A percentile compares a stretch with the other conserved stretches of the same genome.
These are phyloP conservation scores for Poicephalus meyeri DNA, from an alignment of 2,113 vertebrate species.

Conservation along the genomic window DNA sequence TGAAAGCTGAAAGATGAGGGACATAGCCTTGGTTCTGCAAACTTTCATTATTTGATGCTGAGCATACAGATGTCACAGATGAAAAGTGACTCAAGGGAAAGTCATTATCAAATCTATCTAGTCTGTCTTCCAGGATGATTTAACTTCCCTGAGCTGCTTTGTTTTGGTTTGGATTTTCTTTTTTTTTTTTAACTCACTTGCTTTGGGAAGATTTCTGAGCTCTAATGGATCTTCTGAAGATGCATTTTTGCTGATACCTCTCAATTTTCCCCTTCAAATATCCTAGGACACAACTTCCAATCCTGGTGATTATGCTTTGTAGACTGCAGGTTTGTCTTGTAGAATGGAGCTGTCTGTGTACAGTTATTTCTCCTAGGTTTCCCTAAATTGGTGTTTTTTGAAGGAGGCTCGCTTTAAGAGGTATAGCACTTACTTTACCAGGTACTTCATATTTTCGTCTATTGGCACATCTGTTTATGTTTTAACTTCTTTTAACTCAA, in stretches of 20 bases:
- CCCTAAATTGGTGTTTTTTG: neutral
- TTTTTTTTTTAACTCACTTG: neutral
- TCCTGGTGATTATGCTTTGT: neutral
- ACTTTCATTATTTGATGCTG: neutral
- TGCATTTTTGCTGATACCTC: fast-evolving
- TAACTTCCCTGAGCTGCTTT: neutral
- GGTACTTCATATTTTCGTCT: neutral
- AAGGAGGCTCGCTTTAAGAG: neutral
- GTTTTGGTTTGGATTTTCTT: neutral
- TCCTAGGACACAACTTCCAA: neutral
- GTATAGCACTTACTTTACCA: neutral
- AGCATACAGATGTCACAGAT: neutral
- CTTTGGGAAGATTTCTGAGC: neutral
- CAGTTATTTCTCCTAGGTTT: neutral
- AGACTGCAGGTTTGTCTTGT: neutral
- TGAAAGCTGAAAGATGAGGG: neutral
- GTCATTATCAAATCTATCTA: neutral
- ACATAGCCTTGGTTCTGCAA: neutral
- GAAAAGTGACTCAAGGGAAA: neutral
- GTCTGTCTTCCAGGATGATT: neutral
- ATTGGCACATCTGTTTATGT: neutral
- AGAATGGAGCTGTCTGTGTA: fast-evolving
- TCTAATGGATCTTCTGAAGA: neutral
- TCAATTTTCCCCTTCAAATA: neutral
- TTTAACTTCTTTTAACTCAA: neutral